phyloP scores from a whole-genome alignment of 2,797 vertebrate genomes.

The Huso huso region DNA sequence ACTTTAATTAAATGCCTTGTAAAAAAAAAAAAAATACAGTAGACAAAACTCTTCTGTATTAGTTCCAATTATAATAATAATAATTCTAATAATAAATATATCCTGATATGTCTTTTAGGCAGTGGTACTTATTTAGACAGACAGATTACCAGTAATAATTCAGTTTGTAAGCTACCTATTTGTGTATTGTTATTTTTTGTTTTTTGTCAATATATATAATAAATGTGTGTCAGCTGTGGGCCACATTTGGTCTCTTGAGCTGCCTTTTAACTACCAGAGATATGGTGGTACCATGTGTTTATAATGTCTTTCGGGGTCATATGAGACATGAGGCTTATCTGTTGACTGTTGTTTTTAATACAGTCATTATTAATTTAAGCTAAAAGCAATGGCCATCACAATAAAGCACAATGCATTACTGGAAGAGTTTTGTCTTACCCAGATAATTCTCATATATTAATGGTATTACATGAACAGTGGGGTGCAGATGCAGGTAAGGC shows the following conservation, averaged over 20 bases:
- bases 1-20: constrained; percentile 4
- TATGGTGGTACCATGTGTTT: constrained; percentile 8
- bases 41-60: constrained; percentile 11
- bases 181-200: too few species aligned
- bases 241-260: not conserved
- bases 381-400: too few species aligned
- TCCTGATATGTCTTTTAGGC: too few species aligned
- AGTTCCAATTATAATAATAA: not conserved
- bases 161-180: too few species aligned
- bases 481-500: constrained; percentile 43
- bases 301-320: constrained; percentile 1
- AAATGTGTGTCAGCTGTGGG: not conserved
- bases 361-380: too few species aligned
- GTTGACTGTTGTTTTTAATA: too few species aligned
- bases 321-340: not conserved
- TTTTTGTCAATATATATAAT: too few species aligned
- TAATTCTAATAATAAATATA: too few species aligned
- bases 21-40: constrained; percentile 1
- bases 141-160: too few species aligned
- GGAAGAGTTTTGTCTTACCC: constrained; percentile 57
- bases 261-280: not conserved
- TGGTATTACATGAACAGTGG: constrained; percentile 24
- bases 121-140: too few species aligned
- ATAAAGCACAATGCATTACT: constrained; percentile 3
- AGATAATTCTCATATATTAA: constrained; percentile 41